These are phyloP conservation scores for Rotaria magnacalcarata DNA, from an alignment of 2,888 invertebrate species.

Conservation along the genomic window DNA sequence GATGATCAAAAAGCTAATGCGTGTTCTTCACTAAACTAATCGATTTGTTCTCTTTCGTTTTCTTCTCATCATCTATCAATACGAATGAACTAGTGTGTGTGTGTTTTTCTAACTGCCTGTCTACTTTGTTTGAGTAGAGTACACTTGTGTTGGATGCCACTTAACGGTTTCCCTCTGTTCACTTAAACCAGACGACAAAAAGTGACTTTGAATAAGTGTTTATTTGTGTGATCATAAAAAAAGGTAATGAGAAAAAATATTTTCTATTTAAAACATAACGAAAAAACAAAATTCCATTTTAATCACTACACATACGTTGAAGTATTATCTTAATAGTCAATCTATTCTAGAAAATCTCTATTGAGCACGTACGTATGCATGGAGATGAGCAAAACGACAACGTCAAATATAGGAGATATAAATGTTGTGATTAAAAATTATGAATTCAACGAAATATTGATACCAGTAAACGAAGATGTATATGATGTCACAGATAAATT, in stretches of 20 bases:
- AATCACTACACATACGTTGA: background rate
- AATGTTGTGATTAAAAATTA: too few relatives aligned
- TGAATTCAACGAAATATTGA: too few relatives aligned
- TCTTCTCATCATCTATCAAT: background rate
- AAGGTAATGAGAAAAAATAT: background rate
- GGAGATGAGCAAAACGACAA: background rate
- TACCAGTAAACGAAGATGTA: too few relatives aligned
- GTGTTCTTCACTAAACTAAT: constrained; percentile 3
- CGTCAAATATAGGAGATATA: too few relatives aligned
- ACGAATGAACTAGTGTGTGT: background rate
- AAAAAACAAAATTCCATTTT: background rate
- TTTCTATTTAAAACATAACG: background rate
- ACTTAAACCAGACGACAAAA: constrained; percentile 14
- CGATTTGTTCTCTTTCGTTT: background rate
- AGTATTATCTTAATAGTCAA: background rate
- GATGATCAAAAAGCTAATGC: constrained; percentile 8
- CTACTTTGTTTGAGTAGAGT: background rate
- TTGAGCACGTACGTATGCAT: background rate
- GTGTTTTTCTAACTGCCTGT: background rate
- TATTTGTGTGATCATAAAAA: background rate
- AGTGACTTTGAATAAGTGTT: constrained; percentile 17
- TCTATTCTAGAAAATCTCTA: background rate
- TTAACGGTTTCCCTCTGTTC: constrained; percentile 1
- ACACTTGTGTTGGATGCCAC: background rate
- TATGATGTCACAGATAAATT: too few relatives aligned